phyloP scores from a whole-genome alignment of 2,113 vertebrate genomes.

The Typhlomys cinereus region DNA sequence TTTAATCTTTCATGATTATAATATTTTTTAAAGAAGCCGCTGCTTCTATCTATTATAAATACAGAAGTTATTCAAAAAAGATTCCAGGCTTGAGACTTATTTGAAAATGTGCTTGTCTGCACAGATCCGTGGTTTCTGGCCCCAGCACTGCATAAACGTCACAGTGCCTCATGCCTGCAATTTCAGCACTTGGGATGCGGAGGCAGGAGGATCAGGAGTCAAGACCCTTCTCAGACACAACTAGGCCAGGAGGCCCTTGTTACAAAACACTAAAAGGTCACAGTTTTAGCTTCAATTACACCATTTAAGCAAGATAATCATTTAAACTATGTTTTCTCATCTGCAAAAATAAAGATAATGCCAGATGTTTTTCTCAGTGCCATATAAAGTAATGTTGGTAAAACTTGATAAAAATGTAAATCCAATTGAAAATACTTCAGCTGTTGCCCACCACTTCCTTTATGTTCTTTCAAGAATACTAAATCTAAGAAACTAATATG shows the following conservation, averaged over 20 bases:
- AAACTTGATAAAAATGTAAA: background rate
- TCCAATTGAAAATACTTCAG: background rate
- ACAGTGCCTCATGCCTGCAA: background rate
- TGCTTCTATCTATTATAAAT: background rate
- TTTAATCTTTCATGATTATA: no score
- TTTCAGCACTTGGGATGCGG: background rate
- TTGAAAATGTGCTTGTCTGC: background rate
- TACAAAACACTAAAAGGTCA: background rate
- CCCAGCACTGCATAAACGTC: background rate
- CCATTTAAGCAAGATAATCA: background rate
- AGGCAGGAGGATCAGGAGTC: background rate
- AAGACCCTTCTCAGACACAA: background rate
- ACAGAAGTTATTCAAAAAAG: background rate
- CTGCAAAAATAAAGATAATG: background rate
- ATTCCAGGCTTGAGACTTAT: background rate
- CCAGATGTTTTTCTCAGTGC: background rate
- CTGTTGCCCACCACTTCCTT: background rate
- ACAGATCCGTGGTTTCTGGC: background rate
- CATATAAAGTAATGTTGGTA: background rate
- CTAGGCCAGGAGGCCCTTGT: background rate
- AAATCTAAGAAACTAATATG: conserved; percentile 2
- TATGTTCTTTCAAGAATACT: background rate
- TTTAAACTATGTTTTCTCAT: background rate
- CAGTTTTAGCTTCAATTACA: background rate
- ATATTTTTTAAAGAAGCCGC: no score